These are phyloP conservation scores for Melanchra persicariae DNA, from an alignment of 2,888 invertebrate species.

Conservation along the genomic window DNA sequence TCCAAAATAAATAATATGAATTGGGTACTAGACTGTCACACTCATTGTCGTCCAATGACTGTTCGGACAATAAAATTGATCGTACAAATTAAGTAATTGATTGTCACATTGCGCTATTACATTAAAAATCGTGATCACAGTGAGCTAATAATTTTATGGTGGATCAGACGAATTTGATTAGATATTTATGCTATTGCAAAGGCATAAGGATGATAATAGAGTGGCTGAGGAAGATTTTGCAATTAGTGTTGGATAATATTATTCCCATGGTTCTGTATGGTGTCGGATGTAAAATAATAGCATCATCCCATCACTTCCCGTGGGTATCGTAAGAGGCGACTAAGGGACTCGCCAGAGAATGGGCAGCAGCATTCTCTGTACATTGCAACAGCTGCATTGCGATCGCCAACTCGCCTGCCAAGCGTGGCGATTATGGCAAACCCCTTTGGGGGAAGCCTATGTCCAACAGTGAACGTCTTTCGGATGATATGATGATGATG, in stretches of 20 bases:
- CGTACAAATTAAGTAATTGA: conserved; percentile 50
- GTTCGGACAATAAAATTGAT: background rate
- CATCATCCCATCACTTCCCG: no score
- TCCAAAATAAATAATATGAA: background rate
- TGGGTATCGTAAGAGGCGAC: no score
- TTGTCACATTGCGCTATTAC: conserved; percentile 48
- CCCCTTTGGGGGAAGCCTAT: no score
- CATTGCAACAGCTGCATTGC: no score
- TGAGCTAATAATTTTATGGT: conserved; percentile 49
- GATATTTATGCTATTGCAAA: conserved; percentile 5
- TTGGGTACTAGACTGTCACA: background rate
- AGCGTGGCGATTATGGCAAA: no score
- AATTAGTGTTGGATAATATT: conserved; percentile 11
- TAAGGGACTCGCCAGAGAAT: no score
- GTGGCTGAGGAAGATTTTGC: background rate
- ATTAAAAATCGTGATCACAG: conserved; percentile 54
- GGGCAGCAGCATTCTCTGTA: no score
- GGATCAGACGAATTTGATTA: conserved; percentile 8
- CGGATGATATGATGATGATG: no score
- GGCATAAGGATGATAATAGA: conserved; percentile 2
- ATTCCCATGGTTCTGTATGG: no score
- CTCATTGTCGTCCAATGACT: conserved; percentile 4
- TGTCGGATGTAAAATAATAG: no score
- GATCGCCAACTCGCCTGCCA: no score
- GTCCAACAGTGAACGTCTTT: no score